phyloP scores from a whole-genome alignment of 2,888 invertebrate genomes.

The Nysson spinosus region DNA sequence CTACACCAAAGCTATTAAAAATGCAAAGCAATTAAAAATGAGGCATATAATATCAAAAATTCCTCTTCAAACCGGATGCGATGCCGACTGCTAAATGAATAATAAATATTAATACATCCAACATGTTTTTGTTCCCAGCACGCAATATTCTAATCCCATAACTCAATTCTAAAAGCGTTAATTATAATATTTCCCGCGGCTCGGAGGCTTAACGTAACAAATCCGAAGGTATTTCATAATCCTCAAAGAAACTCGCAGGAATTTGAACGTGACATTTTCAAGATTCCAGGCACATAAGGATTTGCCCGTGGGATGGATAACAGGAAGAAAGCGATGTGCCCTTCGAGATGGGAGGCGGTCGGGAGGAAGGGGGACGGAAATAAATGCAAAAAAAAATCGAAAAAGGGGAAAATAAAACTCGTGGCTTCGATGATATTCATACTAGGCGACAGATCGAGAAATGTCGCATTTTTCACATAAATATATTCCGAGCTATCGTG shows the following conservation, averaged over 20 bases:
- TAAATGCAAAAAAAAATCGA: slow-evolving; percentile 9
- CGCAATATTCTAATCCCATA: too few species aligned
- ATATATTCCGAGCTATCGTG: slow-evolving; percentile 40
- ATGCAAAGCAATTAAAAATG: too few species aligned
- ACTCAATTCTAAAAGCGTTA: too few species aligned
- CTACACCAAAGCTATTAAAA: too few species aligned
- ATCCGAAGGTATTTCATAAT: not conserved
- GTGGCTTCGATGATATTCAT: slow-evolving; percentile 27
- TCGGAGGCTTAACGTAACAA: not conserved
- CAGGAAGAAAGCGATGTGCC: too few species aligned
- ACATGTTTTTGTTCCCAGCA: too few species aligned
- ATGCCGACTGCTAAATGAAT: too few species aligned
- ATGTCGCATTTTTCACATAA: slow-evolving; percentile 18
- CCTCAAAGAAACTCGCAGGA: not conserved
- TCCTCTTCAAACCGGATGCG: too few species aligned
- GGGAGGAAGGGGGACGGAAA: not conserved
- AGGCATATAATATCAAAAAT: too few species aligned
- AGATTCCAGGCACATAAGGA: slow-evolving; percentile 16
- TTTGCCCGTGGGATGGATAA: too few species aligned
- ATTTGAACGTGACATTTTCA: not conserved
- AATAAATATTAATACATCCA: too few species aligned
- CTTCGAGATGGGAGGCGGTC: not conserved
- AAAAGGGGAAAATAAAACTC: slow-evolving; percentile 29
- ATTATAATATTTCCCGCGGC: too few species aligned
- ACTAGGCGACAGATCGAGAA: slow-evolving; percentile 11